Conservation (phyloP, 2,797 vertebrate genomes). For the Setipinna tenuifilis region DNA sequence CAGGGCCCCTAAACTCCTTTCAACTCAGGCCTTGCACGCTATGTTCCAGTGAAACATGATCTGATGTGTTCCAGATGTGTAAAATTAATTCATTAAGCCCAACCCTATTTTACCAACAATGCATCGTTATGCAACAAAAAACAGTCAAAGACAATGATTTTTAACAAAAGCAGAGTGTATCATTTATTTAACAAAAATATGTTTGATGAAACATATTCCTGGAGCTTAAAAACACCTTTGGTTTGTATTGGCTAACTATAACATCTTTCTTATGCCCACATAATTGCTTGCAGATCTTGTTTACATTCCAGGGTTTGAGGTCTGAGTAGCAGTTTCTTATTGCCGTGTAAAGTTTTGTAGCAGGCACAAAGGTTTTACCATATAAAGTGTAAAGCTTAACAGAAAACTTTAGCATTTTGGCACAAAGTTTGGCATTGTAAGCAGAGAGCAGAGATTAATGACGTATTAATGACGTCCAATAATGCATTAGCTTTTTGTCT, state of each 20-base stretch:
- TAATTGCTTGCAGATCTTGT: slow-evolving; percentile 19
- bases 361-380: neutral
- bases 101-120: neutral
- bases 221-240: neutral
- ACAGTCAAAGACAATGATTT: too few species aligned
- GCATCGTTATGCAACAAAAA: too few species aligned
- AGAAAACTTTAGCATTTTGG: neutral
- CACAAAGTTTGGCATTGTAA: neutral
- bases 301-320: neutral
- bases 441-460: neutral
- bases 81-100: neutral
- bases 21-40: neutral
- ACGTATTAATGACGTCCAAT: neutral
- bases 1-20: neutral
- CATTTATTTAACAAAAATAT: neutral
- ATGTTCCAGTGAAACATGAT: neutral
- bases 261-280: neutral
- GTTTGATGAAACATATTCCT: neutral
- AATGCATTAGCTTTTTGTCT: too few species aligned
- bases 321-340: neutral
- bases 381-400: too few species aligned
- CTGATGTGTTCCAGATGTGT: neutral
- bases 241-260: neutral
- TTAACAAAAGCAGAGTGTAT: neutral
- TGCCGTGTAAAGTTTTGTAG: neutral